phyloP scores from a whole-genome alignment of 1,140 invertebrate genomes.

The Anoplophora glabripennis region DNA sequence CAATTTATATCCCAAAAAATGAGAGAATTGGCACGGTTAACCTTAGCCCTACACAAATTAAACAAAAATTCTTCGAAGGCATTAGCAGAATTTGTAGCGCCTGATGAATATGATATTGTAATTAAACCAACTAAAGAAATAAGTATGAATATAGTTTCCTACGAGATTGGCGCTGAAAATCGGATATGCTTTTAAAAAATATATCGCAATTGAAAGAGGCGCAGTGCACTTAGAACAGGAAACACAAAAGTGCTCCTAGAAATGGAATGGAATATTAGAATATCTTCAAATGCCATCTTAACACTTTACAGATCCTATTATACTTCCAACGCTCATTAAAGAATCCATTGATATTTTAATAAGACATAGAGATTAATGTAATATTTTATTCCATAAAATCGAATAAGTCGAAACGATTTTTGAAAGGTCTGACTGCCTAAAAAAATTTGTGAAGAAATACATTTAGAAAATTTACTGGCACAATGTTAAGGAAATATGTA shows the following conservation, averaged over 20 bases:
- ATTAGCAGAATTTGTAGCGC: too few relatives aligned
- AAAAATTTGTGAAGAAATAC: background rate
- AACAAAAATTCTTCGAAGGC: too few relatives aligned
- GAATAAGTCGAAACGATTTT: background rate
- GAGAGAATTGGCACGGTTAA: too few relatives aligned
- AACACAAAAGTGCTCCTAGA: background rate
- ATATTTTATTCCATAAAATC: background rate
- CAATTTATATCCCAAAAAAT: too few relatives aligned
- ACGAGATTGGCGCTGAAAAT: background rate
- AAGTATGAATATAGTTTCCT: too few relatives aligned
- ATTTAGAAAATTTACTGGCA: conserved; percentile 7
- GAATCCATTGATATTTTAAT: conserved; percentile 3
- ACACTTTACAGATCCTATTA: conserved; percentile 1
- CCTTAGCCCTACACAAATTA: too few relatives aligned
- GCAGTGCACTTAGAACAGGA: background rate
- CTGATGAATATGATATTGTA: too few relatives aligned
- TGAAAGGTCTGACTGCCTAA: background rate
- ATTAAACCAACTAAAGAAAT: too few relatives aligned
- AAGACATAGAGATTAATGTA: background rate
- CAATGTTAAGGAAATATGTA: conserved; percentile 8
- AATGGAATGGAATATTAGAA: background rate
- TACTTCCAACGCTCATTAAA: background rate
- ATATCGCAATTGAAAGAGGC: conserved; percentile 2
- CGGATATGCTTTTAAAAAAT: conserved; percentile 1
- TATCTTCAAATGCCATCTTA: conserved; percentile 8